Percentiles rank a stretch among this genome's conserved stretches.
Conservation (phyloP, 2,888 invertebrate genomes). For the Hypena proboscidalis region DNA sequence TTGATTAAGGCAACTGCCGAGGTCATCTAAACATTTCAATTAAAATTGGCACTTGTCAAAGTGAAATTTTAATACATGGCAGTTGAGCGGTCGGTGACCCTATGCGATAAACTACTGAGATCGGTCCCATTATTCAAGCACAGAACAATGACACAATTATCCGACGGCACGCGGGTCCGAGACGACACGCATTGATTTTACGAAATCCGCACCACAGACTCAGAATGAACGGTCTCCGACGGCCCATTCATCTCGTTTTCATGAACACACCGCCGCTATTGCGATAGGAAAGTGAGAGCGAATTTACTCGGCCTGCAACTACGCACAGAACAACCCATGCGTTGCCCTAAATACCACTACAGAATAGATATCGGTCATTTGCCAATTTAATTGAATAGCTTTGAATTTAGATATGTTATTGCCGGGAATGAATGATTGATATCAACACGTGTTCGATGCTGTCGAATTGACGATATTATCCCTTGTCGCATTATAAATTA, state of each 20-base stretch:
- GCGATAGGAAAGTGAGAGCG: slow-evolving; percentile 83
- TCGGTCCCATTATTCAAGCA: slow-evolving; percentile 68
- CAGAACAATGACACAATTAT: slow-evolving; percentile 78
- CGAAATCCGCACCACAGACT: slow-evolving; percentile 80
- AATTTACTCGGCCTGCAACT: slow-evolving; percentile 76
- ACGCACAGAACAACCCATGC: slow-evolving; percentile 63
- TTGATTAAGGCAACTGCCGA: slow-evolving; percentile 23
- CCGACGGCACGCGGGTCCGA: slow-evolving; percentile 66
- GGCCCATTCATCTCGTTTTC: slow-evolving; percentile 84
- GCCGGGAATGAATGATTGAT: slow-evolving; percentile 10
- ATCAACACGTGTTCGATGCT: slow-evolving; percentile 18
- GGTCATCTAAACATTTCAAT: slow-evolving; percentile 29
- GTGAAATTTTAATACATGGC: slow-evolving; percentile 66
- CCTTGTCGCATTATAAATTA: no score
- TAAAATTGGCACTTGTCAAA: slow-evolving; percentile 55
- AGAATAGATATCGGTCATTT: slow-evolving; percentile 61
- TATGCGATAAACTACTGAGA: slow-evolving; percentile 60
- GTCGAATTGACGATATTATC: neutral
- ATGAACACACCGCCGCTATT: slow-evolving; percentile 77
- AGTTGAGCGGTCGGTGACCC: slow-evolving; percentile 68
- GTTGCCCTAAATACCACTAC: slow-evolving; percentile 69
- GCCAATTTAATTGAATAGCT: slow-evolving; percentile 43
- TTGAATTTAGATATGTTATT: slow-evolving; percentile 36
- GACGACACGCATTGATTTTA: slow-evolving; percentile 80
- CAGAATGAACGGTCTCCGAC: slow-evolving; percentile 78